A percentile compares a stretch with the other conserved stretches of the same genome.
These are phyloP conservation scores for Buphagus erythrorhynchus DNA, from an alignment of 2,797 vertebrate genomes.

Conservation along the genomic window DNA sequence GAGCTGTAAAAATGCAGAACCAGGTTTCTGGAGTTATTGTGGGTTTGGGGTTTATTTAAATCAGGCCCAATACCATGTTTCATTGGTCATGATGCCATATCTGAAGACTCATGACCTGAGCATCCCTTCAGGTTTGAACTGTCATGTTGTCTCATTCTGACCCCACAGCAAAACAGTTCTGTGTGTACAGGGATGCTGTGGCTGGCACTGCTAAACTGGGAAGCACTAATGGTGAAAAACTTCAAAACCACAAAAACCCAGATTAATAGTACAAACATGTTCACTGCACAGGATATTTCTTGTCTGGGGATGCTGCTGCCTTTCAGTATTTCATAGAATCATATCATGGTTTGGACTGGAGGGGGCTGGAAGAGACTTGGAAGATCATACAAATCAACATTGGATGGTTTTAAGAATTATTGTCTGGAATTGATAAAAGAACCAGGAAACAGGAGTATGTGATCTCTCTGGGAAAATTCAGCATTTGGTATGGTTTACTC, in stretches of 20 bases:
- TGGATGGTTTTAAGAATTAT: background rate
- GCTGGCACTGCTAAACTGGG: background rate
- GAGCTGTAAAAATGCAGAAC: background rate
- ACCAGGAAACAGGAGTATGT: background rate
- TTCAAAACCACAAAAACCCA: rapidly evolving
- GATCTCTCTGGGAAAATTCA: background rate
- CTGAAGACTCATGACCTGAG: background rate
- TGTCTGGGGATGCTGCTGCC: background rate
- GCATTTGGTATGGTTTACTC: background rate
- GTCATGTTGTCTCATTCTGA: background rate
- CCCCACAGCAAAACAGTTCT: background rate
- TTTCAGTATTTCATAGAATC: background rate
- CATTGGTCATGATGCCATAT: rapidly evolving
- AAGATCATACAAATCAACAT: background rate
- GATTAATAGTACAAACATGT: background rate
- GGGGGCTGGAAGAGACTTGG: background rate
- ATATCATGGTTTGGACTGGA: background rate
- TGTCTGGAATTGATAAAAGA: background rate
- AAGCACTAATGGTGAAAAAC: background rate
- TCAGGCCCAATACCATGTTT: rapidly evolving
- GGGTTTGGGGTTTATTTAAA: background rate
- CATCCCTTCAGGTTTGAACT: background rate
- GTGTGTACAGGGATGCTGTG: background rate
- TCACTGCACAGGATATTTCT: background rate
- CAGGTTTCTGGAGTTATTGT: background rate